A percentile compares a stretch with the other conserved stretches of the same genome.
Evolutionary conservation across 1,140 invertebrate species (phyloP).

Genomic region (Anadara kagoshimensis): DNA sequence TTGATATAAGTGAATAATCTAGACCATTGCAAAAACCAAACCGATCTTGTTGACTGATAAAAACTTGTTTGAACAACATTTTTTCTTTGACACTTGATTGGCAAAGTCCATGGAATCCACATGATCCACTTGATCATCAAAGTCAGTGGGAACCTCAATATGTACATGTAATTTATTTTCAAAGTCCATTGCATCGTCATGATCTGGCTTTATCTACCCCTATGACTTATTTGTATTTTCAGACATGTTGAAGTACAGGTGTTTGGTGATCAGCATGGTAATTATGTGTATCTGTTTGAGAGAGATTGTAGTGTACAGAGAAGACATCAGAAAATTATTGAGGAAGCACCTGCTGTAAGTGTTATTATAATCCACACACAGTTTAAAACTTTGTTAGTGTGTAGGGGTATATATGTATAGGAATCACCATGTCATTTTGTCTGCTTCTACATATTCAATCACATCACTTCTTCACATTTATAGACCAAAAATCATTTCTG

Average conservation of each 20-base stretch:
- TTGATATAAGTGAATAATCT: too few relatives aligned
- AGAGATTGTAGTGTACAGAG: conserved; percentile 97
- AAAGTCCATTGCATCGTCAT: neutral
- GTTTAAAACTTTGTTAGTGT: neutral
- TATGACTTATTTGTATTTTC: conserved; percentile 34
- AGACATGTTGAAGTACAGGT: conserved; percentile 93
- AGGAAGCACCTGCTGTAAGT: conserved; percentile 91
- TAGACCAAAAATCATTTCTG: too few relatives aligned
- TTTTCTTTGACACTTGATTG: too few relatives aligned
- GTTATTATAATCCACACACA: neutral
- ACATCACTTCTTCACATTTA: too few relatives aligned
- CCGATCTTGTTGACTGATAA: too few relatives aligned
- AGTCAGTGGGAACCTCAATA: too few relatives aligned
- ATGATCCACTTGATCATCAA: too few relatives aligned
- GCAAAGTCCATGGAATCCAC: too few relatives aligned
- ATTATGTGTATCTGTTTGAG: conserved; percentile 86
- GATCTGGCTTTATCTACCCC: conserved; percentile 34
- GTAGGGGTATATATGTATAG: neutral
- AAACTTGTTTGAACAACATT: too few relatives aligned
- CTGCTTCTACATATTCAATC: neutral
- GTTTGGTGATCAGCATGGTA: conserved; percentile 80
- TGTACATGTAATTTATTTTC: too few relatives aligned
- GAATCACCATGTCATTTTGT: neutral
- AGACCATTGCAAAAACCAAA: too few relatives aligned
- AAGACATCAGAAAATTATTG: conserved; percentile 98